Evolutionary conservation across 2,113 vertebrate genomes (phyloP).

Genomic region (Urocolius indicus): DNA sequence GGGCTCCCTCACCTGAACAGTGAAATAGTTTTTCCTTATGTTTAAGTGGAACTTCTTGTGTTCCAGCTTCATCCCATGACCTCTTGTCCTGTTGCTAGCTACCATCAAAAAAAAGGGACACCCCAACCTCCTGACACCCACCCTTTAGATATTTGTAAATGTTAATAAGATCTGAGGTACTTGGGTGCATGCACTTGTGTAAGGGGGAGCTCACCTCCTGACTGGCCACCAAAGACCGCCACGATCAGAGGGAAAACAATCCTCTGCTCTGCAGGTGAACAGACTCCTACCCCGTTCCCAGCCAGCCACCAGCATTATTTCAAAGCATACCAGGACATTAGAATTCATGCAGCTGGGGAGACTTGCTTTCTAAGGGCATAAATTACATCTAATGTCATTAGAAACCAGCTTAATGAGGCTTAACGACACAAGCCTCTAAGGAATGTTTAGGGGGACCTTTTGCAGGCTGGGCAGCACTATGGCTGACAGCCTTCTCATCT

Average conservation of each 20-base stretch:
- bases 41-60: too few species aligned
- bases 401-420: background rate
- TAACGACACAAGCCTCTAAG: background rate
- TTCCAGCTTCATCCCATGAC: too few species aligned
- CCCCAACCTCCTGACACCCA: too few species aligned
- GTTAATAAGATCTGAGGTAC: too few species aligned
- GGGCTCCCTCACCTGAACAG: too few species aligned
- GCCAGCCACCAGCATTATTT: background rate
- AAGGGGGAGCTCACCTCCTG: background rate
- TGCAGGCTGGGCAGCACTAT: background rate
- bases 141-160: too few species aligned
- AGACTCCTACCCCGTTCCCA: background rate
- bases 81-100: too few species aligned
- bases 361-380: background rate
- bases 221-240: background rate
- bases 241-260: background rate
- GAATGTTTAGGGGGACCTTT: background rate
- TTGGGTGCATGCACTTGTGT: background rate
- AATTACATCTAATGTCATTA: background rate
- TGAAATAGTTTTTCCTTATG: too few species aligned
- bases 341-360: background rate
- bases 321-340: background rate
- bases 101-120: too few species aligned
- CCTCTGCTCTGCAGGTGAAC: background rate
- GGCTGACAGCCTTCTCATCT: background rate